Evolutionary conservation across 1,140 invertebrate genomes (phyloP), one percentile per base, ranked within the genome.

Genomic region (Yoshiicerus persimilis): DNA sequence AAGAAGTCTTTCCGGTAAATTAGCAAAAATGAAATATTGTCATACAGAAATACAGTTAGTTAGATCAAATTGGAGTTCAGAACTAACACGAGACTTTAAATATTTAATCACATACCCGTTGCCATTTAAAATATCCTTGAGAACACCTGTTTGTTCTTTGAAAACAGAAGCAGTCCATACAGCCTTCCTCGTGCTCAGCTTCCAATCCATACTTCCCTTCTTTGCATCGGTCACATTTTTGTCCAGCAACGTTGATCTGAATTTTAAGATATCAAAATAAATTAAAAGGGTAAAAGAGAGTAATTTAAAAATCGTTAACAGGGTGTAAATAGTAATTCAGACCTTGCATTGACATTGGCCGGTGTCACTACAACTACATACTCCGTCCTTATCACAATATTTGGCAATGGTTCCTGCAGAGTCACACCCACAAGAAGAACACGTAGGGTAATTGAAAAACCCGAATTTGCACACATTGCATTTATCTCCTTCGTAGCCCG

Each of bases 131-230:
- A 25, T 94, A 94, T 8, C 96, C 96, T 92, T 97, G 96, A 56
- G 94, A 94, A 92, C 97, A 98, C 47, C 94, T 93, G 0, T 94
- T 94, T 11, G 96, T 95, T 91, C 96, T 94, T 0, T 96, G 96
- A 91, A 98, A 98, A 92, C 97, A 98, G 93, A 97, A 98, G 92
- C 97, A 98, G 88, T 96, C 94, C 0, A 96, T 97, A 92, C 97
- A 98, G 5, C 97, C 97, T 87, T 94, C 94, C 0, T 95, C 94
- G 92, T 96, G 97, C 6, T 95, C 93, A 0, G 92, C 91, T 0
- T 95, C 93, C 4, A 98, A 92, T 1, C 96, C 97, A 92, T 98
- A 98, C 0, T 96, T 97, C 30, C 96, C 96, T 47, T 96, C 94
- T 91, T 95, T 95, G 92, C 98, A 99, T 38, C 93, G 91, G 91